Conservation (phyloP, 1,140 invertebrate species). For the Nasonia longicornis region DNA sequence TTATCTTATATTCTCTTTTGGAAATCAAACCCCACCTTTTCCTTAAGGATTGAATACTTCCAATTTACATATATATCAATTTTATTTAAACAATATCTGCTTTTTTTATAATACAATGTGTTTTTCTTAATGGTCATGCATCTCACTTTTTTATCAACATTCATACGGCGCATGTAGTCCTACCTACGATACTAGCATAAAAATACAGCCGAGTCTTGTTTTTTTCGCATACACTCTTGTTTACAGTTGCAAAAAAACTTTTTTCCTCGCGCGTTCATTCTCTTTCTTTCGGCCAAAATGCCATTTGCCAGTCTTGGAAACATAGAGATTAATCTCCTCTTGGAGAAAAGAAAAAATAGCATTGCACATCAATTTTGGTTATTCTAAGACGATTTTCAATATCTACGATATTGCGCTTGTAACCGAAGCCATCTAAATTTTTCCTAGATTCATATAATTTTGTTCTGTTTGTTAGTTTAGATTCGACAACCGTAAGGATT, state of each 20-base stretch:
- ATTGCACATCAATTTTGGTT: constrained; percentile 36
- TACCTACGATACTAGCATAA: constrained; percentile 58
- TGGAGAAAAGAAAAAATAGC: constrained; percentile 35
- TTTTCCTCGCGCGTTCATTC: constrained; percentile 35
- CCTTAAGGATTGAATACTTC: constrained; percentile 43
- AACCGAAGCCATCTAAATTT: not conserved
- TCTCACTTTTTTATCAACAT: constrained; percentile 51
- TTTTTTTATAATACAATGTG: constrained; percentile 65
- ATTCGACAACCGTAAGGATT: not conserved
- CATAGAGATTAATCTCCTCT: constrained; percentile 33
- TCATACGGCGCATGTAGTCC: constrained; percentile 51
- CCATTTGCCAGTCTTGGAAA: constrained; percentile 61
- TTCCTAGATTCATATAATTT: constrained; percentile 7
- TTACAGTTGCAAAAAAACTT: constrained; percentile 20
- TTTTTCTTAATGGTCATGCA: constrained; percentile 56
- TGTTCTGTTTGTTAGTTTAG: constrained; percentile 9
- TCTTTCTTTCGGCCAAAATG: constrained; percentile 55
- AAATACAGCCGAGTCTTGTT: constrained; percentile 61
- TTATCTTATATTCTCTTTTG: constrained; percentile 19
- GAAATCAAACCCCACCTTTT: not conserved
- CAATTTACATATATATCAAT: constrained; percentile 60
- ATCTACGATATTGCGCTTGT: not conserved
- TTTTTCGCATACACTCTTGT: constrained; percentile 43
- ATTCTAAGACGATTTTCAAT: constrained; percentile 12
- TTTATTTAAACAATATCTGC: constrained; percentile 66